These are phyloP conservation scores for Nesogale talazaci DNA, from an alignment of 2,113 vertebrate species.

Conservation along the genomic window DNA sequence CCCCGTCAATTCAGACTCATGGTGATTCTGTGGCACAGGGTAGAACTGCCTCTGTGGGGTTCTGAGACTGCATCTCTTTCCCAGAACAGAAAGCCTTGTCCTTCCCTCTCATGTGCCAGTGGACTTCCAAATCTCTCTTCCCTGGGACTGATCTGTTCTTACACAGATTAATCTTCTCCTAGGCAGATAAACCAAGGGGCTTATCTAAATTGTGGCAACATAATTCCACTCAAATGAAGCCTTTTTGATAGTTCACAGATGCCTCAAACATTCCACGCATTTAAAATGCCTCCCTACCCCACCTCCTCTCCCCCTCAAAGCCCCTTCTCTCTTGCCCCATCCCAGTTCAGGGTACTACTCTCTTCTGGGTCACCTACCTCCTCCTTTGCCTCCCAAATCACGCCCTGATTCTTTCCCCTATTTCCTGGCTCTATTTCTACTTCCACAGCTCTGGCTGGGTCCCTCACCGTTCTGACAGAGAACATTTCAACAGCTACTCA, in stretches of 20 bases:
- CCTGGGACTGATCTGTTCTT: no score
- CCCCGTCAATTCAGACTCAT: no score
- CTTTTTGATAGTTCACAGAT: background rate
- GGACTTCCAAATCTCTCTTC: no score
- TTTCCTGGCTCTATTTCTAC: background rate
- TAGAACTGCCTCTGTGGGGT: no score
- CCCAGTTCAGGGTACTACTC: fast-evolving
- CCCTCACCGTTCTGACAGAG: background rate
- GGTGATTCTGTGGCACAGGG: no score
- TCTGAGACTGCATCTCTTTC: no score
- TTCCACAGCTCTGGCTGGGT: background rate
- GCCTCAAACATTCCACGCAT: background rate
- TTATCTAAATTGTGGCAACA: background rate
- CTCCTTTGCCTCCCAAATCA: background rate
- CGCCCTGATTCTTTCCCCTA: background rate
- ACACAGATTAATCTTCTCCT: no score
- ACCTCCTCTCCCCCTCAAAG: background rate
- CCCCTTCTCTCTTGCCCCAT: background rate
- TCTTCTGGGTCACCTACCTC: background rate
- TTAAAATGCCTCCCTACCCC: background rate
- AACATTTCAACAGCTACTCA: background rate
- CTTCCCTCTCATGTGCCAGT: no score
- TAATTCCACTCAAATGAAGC: background rate
- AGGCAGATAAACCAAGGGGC: no score
- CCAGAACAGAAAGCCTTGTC: no score